Evolutionary conservation across 2,888 invertebrate species (phyloP).

Genomic region (Drosophila robusta): DNA sequence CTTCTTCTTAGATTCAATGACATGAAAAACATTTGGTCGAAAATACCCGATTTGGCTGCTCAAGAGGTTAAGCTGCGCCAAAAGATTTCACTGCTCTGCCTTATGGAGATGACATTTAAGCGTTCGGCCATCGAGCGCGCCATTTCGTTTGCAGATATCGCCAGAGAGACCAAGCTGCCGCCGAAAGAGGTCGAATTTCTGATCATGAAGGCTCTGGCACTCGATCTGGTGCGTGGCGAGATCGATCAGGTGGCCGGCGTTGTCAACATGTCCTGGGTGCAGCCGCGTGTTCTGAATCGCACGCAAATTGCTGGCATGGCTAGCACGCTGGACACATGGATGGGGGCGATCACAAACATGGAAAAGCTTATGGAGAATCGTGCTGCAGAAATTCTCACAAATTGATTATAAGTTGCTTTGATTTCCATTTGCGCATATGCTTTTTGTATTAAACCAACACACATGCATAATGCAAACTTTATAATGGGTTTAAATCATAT

Average conservation of each 20-base stretch:
- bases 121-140: conserved; percentile 94
- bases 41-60: conserved; percentile 92
- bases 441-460: conserved; percentile 67
- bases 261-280: conserved; percentile 91
- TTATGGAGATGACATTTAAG: conserved; percentile 99
- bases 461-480: conserved; percentile 22
- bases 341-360: conserved; percentile 85
- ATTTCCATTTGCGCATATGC: conserved; percentile 54
- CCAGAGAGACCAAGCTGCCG: conserved; percentile 93
- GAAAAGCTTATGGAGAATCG: conserved; percentile 85
- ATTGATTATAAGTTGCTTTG: conserved; percentile 69
- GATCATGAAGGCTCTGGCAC: conserved; percentile 98
- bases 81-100: conserved; percentile 97
- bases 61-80: conserved; percentile 93
- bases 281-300: conserved; percentile 90
- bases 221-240: conserved; percentile 96
- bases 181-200: conserved; percentile 95
- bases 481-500: conserved; percentile 1
- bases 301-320: conserved; percentile 85
- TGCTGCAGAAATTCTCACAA: conserved; percentile 85
- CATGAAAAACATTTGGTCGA: conserved; percentile 89
- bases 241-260: conserved; percentile 94
- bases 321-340: conserved; percentile 84
- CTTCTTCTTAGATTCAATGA: conserved; percentile 87
- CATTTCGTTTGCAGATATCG: conserved; percentile 95